Evolutionary conservation across 1,140 invertebrate species (phyloP).

Genomic region (Coenobita brevimanus): DNA sequence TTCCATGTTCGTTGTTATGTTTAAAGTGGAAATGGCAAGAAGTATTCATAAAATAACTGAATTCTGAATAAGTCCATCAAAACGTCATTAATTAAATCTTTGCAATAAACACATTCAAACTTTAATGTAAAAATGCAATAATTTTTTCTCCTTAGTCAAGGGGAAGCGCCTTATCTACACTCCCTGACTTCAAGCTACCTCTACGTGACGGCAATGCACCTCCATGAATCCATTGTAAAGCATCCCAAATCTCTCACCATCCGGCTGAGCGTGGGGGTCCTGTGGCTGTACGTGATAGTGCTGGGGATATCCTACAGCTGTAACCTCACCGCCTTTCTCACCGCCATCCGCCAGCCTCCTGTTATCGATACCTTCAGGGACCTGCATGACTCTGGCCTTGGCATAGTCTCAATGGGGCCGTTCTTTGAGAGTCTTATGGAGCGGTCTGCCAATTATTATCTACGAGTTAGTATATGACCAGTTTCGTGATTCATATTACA

Average conservation of each 20-base stretch:
- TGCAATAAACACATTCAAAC: background rate
- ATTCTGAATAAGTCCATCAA: no score
- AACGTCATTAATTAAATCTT: no score
- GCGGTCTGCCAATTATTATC: no score
- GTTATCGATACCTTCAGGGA: background rate
- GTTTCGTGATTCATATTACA: no score
- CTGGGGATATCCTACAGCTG: background rate
- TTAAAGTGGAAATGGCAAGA: no score
- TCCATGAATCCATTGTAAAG: background rate
- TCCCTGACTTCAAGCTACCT: no score
- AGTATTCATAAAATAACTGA: no score
- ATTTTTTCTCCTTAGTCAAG: background rate
- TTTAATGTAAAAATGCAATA: background rate
- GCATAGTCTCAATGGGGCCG: no score
- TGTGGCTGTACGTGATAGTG: constrained; percentile 8
- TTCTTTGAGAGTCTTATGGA: no score
- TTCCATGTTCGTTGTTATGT: no score
- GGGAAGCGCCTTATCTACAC: no score
- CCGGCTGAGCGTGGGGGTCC: background rate
- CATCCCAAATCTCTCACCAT: background rate
- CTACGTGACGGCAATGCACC: background rate
- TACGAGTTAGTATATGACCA: no score
- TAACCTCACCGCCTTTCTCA: constrained; percentile 19
- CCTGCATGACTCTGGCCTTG: background rate
- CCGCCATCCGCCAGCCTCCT: background rate